A percentile compares a stretch with the other conserved stretches of the same genome.
Conservation (phyloP, 2,888 invertebrate genomes). For the Scaptomyza cyrtandrae region DNA sequence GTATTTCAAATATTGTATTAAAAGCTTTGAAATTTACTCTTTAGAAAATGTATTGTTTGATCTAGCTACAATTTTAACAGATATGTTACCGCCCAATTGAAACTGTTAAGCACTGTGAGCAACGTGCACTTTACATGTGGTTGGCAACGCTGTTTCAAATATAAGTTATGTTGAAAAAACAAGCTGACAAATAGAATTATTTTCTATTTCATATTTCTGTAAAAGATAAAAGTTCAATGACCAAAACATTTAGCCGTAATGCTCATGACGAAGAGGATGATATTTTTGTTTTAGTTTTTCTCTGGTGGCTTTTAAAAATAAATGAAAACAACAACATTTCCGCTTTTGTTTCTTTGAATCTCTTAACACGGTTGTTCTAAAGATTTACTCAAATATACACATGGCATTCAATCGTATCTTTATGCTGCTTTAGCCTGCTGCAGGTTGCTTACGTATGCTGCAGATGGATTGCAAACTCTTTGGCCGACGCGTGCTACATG, state of each 20-base stretch:
- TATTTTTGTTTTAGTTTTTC: conserved; percentile 64
- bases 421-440: conserved; percentile 24
- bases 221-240: conserved; percentile 61
- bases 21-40: neutral
- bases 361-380: conserved; percentile 62
- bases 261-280: conserved; percentile 23
- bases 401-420: conserved; percentile 33
- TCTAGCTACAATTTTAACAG: neutral
- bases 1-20: neutral
- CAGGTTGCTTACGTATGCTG: conserved; percentile 42
- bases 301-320: conserved; percentile 67
- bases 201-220: neutral
- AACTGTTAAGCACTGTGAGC: no score
- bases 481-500: conserved; percentile 29
- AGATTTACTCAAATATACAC: conserved; percentile 8
- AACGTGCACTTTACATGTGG: neutral
- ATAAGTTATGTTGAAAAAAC: neutral
- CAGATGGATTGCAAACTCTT: conserved; percentile 40
- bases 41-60: neutral
- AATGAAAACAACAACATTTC: conserved; percentile 75
- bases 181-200: neutral
- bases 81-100: neutral
- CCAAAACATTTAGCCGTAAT: conserved; percentile 43
- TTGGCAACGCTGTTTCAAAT: conserved; percentile 2
- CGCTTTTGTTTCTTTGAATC: conserved; percentile 80